Percentiles rank a stretch among this genome's conserved stretches.
phyloP scores from a whole-genome alignment of 2,888 invertebrate species.

The Mimumesa dahlbomi region DNA sequence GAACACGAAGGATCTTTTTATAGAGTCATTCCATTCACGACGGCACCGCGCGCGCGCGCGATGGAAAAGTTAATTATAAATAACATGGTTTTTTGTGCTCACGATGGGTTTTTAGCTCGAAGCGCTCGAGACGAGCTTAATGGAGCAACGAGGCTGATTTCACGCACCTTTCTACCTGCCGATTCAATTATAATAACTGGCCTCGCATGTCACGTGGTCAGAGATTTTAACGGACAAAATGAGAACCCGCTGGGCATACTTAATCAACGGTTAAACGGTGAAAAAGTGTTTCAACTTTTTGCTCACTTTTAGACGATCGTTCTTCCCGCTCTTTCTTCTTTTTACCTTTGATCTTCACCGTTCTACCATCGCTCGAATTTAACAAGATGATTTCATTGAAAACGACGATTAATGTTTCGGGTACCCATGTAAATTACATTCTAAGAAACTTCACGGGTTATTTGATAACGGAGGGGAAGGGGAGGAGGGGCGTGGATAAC shows the following conservation, averaged over 20 bases:
- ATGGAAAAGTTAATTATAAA: constrained; percentile 34
- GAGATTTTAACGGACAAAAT: background rate
- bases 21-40: no score
- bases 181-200: constrained; percentile 39
- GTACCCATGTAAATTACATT: no score
- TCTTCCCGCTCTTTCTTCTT: background rate
- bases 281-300: background rate
- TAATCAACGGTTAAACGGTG: background rate
- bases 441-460: no score
- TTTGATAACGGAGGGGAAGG: no score
- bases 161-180: constrained; percentile 27
- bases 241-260: background rate
- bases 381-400: no score
- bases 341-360: no score
- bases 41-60: constrained; percentile 2
- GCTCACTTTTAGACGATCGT: no score
- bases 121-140: constrained; percentile 10
- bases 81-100: constrained; percentile 5
- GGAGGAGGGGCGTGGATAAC: no score
- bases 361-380: no score
- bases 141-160: constrained; percentile 25
- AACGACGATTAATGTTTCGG: no score
- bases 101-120: background rate
- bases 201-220: background rate
- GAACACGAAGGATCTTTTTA: constrained; percentile 7